Base-by-base conservation (phyloP, 2,797 vertebrate genomes). In the Poeciliopsis paucimaculata region DNA sequence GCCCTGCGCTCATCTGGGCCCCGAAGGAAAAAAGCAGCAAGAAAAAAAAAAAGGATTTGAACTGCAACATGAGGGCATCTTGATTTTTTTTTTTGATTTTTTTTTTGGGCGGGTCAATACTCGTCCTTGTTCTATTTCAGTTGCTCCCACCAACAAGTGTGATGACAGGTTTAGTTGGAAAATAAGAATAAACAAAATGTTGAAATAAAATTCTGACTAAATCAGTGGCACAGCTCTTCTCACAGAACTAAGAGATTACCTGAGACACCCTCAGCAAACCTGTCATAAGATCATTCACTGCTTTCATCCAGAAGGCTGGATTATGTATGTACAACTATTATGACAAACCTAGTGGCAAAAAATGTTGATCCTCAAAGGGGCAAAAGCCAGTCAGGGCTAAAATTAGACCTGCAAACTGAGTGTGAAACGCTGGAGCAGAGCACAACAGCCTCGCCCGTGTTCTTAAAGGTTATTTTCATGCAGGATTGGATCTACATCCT, bases 331-430 rank as follows among this genome's bases (percentile, higher is more conserved):
- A 9, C 13, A 64, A 64, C 16, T 64, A 36, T 87, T 88, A 66
- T 45, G 57, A 72, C 82, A 84, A 76, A 62, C 80, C 88, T 75
- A n/a, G 55, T 77, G 88, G 90, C 53, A 66, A 75, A 87, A 34
- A 90, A 87, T 77, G 82, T 88, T 79, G 76, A 87, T 84, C 87
- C 87, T 82, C 55, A 55, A n/a, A 73, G 81, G 86, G 78, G 45
- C 72, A 80, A 84, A 77, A 64, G 53, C 79, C 85, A 74, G 84
- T 80, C 79, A 77, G 13, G 66, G 87, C 90, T 92, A 90, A 89
- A 91, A 88, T 90, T 92, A 94, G 87, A 92, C 70, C 73, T 77
- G 84, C 39, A 85, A 86, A 87, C 55, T 72, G 81, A 80, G 78
- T 82, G 82, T 82, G 77, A 89, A 82, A 84, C 18, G n/a, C 73